These are phyloP conservation scores for Myiagra hebetior DNA, from an alignment of 2,113 vertebrate genomes.

Conservation along the genomic window DNA sequence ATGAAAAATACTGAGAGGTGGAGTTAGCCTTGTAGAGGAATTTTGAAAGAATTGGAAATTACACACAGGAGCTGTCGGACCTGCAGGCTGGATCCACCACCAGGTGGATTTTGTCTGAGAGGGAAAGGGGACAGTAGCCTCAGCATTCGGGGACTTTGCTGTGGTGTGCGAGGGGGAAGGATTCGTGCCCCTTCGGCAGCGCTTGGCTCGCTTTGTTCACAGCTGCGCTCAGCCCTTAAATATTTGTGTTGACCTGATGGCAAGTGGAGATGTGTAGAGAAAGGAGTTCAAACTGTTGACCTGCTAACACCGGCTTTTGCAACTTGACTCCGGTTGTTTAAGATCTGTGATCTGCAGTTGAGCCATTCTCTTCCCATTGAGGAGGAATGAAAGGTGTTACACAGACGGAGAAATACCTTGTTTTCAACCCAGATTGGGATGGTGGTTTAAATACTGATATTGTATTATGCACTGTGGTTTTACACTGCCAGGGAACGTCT, in stretches of 20 bases:
- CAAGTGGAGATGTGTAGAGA: constrained; percentile 40
- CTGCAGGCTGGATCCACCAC: background rate
- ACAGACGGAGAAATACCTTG: background rate
- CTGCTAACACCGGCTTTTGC: constrained; percentile 25
- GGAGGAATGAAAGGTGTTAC: background rate
- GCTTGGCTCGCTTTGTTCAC: background rate
- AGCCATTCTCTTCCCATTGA: constrained; percentile 20
- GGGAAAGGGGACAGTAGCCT: background rate
- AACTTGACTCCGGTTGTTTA: constrained; percentile 14
- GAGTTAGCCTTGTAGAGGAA: background rate
- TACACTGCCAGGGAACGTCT: background rate
- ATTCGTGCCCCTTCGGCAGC: background rate
- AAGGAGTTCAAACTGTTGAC: constrained; percentile 44
- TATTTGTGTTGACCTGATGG: constrained; percentile 40
- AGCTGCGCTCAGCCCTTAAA: constrained; percentile 2
- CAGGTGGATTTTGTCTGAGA: background rate
- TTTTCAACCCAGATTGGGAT: background rate
- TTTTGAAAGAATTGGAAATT: background rate
- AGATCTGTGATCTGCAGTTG: constrained; percentile 17
- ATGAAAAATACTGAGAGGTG: background rate
- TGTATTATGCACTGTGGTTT: background rate
- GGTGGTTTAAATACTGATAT: background rate
- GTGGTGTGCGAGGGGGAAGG: background rate
- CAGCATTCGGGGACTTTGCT: background rate
- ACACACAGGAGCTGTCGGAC: background rate